phyloP scores from a whole-genome alignment of 1,140 invertebrate genomes.

The Coelopa frigida region DNA sequence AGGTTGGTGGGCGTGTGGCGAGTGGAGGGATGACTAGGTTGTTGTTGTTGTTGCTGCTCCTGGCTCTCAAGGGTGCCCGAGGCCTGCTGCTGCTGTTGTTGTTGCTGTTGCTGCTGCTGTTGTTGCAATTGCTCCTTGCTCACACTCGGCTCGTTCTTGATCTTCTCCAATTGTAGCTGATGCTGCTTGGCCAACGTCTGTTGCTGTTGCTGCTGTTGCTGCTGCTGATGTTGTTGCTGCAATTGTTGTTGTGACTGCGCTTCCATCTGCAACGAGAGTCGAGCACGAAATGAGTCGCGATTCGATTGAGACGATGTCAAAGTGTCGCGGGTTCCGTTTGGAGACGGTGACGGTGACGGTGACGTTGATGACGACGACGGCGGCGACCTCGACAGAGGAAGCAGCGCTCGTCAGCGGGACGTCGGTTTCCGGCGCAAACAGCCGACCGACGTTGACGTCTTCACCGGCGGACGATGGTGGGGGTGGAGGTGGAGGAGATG shows the following conservation, averaged over 20 bases:
- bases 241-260: conserved; percentile 33
- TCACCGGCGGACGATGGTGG: background rate
- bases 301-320: too few relatives aligned
- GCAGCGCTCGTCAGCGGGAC: too few relatives aligned
- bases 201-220: conserved; percentile 21
- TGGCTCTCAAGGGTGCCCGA: conserved; percentile 19
- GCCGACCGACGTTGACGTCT: too few relatives aligned
- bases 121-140: conserved; percentile 21
- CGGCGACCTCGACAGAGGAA: background rate
- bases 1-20: conserved; percentile 1
- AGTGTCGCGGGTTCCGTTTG: too few relatives aligned
- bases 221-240: conserved; percentile 25
- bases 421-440: too few relatives aligned
- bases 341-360: background rate
- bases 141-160: conserved; percentile 30
- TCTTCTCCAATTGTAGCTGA: background rate
- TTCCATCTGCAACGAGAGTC: conserved; percentile 42
- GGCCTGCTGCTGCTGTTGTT: conserved; percentile 4
- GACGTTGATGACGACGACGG: background rate
- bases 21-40: conserved; percentile 13
- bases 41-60: conserved; percentile 13
- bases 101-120: conserved; percentile 17
- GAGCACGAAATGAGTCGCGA: conserved; percentile 30
- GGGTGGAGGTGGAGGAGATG: background rate
- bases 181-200: conserved; percentile 30